Conservation (phyloP, 2,113 vertebrate species). For the Eudyptes chrysolophus region DNA sequence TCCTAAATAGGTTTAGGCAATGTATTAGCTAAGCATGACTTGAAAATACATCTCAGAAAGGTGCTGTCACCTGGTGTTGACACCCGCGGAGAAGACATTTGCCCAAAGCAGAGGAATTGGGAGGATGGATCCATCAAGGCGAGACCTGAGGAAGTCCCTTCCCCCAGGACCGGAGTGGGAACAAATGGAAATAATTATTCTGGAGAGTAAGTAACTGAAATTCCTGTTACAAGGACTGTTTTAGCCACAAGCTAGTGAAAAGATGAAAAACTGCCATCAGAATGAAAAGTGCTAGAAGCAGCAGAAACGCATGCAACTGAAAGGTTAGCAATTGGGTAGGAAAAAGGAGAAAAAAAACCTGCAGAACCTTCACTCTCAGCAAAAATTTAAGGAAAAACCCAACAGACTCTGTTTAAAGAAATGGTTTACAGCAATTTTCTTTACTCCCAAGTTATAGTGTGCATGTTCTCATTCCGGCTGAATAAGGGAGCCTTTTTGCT, state of each 20-base stretch:
- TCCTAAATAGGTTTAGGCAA: not conserved
- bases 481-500: constrained; percentile 65
- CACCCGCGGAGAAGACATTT: not conserved
- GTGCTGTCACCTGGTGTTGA: not conserved
- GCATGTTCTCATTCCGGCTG: constrained; percentile 32
- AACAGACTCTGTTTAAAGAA: constrained; percentile 56
- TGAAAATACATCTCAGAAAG: not conserved
- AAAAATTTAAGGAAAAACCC: constrained; percentile 54
- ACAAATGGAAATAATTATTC: constrained; percentile 37
- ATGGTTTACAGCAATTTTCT: constrained; percentile 51
- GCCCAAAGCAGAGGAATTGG: not conserved
- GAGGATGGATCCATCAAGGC: not conserved
- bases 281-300: constrained; percentile 64
- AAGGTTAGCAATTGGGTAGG: constrained; percentile 42
- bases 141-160: not conserved
- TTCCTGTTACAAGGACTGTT: not conserved
- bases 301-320: constrained; percentile 38
- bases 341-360: not conserved
- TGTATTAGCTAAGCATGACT: not conserved
- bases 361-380: constrained; percentile 60
- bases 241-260: constrained; percentile 42
- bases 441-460: constrained; percentile 20
- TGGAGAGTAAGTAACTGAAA: constrained; percentile 10
- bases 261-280: constrained; percentile 62
- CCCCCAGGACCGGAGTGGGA: not conserved